Conservation (phyloP, 2,113 vertebrate species). For the Hypocryptadius cinnamomeus region DNA sequence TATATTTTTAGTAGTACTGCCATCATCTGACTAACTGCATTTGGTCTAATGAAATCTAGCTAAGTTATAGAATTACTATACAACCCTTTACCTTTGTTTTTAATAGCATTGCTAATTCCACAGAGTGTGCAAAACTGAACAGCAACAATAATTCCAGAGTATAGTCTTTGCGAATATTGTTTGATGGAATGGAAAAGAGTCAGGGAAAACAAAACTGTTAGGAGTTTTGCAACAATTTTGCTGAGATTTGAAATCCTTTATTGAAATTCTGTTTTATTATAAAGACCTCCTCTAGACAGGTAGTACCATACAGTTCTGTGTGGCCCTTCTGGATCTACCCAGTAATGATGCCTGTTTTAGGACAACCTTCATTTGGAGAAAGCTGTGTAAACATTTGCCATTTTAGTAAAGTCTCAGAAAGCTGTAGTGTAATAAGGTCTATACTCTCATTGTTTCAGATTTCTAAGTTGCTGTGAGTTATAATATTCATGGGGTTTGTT, state of each 20-base stretch:
- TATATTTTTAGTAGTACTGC: background rate
- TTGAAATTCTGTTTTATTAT: background rate
- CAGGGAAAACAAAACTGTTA: background rate
- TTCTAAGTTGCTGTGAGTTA: background rate
- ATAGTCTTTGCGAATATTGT: background rate
- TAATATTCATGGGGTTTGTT: fast-evolving
- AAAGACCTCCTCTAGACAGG: background rate
- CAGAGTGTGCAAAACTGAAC: background rate
- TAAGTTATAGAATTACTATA: background rate
- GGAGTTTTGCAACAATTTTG: background rate
- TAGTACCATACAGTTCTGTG: background rate
- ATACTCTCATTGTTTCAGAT: background rate
- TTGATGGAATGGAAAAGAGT: background rate
- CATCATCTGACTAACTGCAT: background rate
- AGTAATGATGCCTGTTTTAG: background rate
- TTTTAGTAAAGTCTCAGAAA: background rate
- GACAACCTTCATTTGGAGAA: background rate
- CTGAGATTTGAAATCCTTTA: background rate
- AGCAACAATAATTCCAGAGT: background rate
- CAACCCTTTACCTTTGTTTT: background rate
- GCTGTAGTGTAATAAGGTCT: background rate
- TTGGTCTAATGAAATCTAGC: background rate
- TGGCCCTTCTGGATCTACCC: background rate
- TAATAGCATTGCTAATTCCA: background rate
- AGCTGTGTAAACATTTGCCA: background rate